Evolutionary conservation across 2,113 vertebrate genomes (phyloP), one percentile per base, ranked within the genome.

Genomic region (Saimiri boliviensis): DNA sequence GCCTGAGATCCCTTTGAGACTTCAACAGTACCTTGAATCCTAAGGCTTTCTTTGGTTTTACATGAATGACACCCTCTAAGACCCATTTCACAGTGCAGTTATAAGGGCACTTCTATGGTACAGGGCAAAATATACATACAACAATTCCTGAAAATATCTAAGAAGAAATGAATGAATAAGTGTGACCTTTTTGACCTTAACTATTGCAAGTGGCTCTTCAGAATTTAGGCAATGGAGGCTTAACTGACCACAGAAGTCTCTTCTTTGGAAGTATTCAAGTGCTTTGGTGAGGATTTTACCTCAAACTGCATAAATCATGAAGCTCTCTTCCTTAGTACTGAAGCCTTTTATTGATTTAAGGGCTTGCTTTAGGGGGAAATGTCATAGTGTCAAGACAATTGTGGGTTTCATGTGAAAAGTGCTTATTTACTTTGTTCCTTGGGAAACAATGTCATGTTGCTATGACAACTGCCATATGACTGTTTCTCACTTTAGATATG

Each of bases 351-450:
- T 80, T 96, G 96, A 98, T 97, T 95, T 96, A 96, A 97, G 81
- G 94, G 82, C 79, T 97, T 96, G 92, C 97, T 97, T 97, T 94
- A 97, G 97, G 96, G 84, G 47, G 4, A 97, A 97, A 98, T 96
- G 97, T 96, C 97, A 96, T 58, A 95, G 85, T 97, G 94, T 98
- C 98, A 97, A 96, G 93, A 97, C 96, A 98, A 98, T 95, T 96
- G 97, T 60, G 40, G 42, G 90, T 96, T 95, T 97, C 93, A 91
- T 93, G 85, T 96, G 96, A 97, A 97, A 98, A 98, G 91, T 96
- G 84, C 94, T 97, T 98, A 97, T 97, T 98, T 98, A 98, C 96
- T 96, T 96, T 96, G 86, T 90, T 97, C 60, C 94, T 96, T 96
- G 93, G 93, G 86, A 98, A 98, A 97, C 96, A 98, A 98, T 95